These are phyloP conservation scores for Cordilura impudica DNA, from an alignment of 2,888 invertebrate species.

Conservation along the genomic window DNA sequence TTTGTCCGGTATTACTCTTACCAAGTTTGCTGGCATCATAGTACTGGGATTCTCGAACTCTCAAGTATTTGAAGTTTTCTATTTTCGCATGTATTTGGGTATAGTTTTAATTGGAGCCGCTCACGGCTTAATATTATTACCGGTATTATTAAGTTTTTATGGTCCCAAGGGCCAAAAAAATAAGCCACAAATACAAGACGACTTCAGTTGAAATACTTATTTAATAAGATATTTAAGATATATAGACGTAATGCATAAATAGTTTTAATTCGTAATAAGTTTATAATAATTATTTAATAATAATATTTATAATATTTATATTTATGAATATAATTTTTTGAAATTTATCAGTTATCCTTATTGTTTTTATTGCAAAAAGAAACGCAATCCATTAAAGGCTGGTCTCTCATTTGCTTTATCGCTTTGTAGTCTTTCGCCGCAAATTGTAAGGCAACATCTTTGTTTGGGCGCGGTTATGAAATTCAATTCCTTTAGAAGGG, in stretches of 20 bases:
- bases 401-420: conserved; percentile 73
- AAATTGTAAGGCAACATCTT: conserved; percentile 73
- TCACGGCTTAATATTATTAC: conserved; percentile 94
- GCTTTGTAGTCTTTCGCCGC: conserved; percentile 71
- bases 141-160: conserved; percentile 90
- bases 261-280: not conserved
- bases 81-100: conserved; percentile 97
- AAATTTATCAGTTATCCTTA: not conserved
- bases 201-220: not conserved
- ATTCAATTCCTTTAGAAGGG: conserved; percentile 65
- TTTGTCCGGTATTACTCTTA: conserved; percentile 95
- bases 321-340: no score
- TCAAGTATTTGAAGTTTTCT: conserved; percentile 90
- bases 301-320: not conserved
- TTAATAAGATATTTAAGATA: not conserved
- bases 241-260: not conserved
- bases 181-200: not conserved
- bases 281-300: not conserved
- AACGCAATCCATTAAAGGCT: conserved; percentile 72
- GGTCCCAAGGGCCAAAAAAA: conserved; percentile 77
- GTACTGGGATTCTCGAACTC: conserved; percentile 96
- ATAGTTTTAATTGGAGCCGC: conserved; percentile 94
- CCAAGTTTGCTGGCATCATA: conserved; percentile 93
- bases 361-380: conserved; percentile 65
- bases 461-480: conserved; percentile 71